Evolutionary conservation across 2,888 invertebrate species (phyloP).

Genomic region (Nesidiocoris tenuis): DNA sequence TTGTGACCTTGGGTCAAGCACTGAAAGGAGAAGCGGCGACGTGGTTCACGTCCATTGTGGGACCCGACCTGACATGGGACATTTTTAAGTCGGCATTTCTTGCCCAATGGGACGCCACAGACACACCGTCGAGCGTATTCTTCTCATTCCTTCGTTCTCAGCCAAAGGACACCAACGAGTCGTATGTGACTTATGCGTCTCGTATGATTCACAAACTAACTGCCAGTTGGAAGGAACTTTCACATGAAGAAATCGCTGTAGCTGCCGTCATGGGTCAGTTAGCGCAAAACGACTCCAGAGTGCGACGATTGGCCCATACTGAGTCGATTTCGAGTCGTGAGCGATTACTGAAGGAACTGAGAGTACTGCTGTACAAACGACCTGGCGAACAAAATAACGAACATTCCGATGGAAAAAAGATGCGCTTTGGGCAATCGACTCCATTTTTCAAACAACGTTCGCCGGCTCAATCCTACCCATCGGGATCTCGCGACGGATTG

Average conservation of each 20-base stretch:
- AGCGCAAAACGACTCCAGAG: conserved; percentile 7
- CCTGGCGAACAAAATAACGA: not conserved
- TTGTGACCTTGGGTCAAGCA: no score
- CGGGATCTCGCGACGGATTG: not conserved
- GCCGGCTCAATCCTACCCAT: not conserved
- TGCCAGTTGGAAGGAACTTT: conserved; percentile 14
- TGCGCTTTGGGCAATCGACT: not conserved
- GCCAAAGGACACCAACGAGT: conserved; percentile 5
- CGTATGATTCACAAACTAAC: conserved; percentile 8
- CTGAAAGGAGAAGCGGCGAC: conserved; percentile 14
- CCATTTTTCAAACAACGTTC: not conserved
- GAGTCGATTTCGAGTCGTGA: conserved; percentile 8
- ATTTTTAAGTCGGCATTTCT: conserved; percentile 2
- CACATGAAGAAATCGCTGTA: conserved; percentile 7
- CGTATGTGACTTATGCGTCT: conserved; percentile 4
- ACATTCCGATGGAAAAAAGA: not conserved
- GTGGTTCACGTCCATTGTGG: conserved; percentile 9
- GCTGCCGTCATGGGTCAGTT: conserved; percentile 8
- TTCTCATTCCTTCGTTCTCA: conserved; percentile 3
- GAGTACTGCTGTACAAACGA: not conserved
- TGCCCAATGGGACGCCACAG: conserved; percentile 7
- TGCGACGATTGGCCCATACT: conserved; percentile 8
- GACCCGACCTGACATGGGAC: conserved; percentile 5
- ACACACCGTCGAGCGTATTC: conserved; percentile 7
- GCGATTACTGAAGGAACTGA: conserved; percentile 6